Conservation (phyloP, 2,113 vertebrate species). For the Gambusia holbrooki region DNA sequence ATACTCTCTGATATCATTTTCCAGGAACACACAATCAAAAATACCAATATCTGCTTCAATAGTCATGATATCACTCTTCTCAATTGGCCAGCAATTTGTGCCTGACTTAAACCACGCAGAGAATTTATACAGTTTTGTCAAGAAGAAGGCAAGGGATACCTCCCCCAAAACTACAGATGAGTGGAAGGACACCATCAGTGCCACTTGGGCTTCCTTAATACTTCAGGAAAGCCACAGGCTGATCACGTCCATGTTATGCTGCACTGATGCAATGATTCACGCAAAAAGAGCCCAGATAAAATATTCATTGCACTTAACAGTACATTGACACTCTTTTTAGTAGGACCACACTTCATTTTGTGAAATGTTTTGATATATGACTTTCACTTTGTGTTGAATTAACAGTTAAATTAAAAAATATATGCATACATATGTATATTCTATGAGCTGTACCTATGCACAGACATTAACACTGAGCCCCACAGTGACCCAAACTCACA, state of each 20-base stretch:
- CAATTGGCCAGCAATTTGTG: neutral
- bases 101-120: neutral
- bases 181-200: neutral
- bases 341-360: neutral
- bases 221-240: neutral
- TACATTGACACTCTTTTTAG: neutral
- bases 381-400: neutral
- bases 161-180: neutral
- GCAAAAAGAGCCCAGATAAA: neutral
- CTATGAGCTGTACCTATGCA: neutral
- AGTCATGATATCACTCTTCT: neutral
- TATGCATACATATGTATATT: neutral
- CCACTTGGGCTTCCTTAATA: neutral
- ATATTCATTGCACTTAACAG: neutral
- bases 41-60: neutral
- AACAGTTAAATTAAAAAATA: too few relatives aligned
- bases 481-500: conserved; percentile 23
- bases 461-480: conserved; percentile 37
- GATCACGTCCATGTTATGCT: neutral
- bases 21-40: too few relatives aligned
- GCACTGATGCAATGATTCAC: neutral
- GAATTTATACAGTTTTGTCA: neutral
- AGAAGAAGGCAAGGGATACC: neutral
- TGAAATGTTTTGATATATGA: neutral
- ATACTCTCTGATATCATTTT: too few relatives aligned